Conservation (phyloP, 2,888 invertebrate genomes). For the Hydropsyche betteni region DNA sequence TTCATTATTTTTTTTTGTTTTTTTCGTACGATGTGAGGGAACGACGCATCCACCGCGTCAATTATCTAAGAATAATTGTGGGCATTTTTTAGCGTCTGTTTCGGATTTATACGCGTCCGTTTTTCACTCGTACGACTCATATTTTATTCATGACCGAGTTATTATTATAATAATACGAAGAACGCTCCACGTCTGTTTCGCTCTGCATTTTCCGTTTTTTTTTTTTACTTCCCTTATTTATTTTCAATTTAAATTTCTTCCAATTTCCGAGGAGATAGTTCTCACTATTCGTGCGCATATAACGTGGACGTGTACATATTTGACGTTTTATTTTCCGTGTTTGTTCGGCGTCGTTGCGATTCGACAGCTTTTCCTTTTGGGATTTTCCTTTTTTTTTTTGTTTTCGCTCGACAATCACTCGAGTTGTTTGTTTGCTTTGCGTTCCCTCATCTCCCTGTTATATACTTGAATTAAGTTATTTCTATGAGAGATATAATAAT, state of each 20-base stretch:
- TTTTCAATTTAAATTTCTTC: too few relatives aligned
- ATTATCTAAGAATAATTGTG: constrained; percentile 28
- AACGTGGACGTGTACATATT: too few relatives aligned
- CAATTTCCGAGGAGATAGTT: too few relatives aligned
- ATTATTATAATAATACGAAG: background rate
- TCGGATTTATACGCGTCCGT: constrained; percentile 1
- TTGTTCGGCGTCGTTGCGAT: too few relatives aligned
- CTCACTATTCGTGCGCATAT: too few relatives aligned
- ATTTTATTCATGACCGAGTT: constrained; percentile 12
- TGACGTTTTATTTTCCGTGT: too few relatives aligned
- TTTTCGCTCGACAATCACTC: constrained; percentile 13
- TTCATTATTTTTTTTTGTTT: background rate
- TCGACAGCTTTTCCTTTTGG: too few relatives aligned
- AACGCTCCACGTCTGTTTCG: background rate
- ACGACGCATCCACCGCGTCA: background rate
- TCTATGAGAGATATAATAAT: background rate
- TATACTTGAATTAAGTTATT: background rate
- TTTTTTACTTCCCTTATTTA: background rate
- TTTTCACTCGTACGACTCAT: background rate
- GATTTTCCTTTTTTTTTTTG: constrained; percentile 6
- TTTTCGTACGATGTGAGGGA: background rate
- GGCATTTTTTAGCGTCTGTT: constrained; percentile 15
- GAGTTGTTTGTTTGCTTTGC: constrained; percentile 17
- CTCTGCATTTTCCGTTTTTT: background rate
- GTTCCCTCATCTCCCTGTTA: background rate